Evolutionary conservation across 64 coral and sea anemone genomes (phyloP), one percentile per base, ranked within the genome.

Genomic region (Hydrozoanthus tunicans): DNA sequence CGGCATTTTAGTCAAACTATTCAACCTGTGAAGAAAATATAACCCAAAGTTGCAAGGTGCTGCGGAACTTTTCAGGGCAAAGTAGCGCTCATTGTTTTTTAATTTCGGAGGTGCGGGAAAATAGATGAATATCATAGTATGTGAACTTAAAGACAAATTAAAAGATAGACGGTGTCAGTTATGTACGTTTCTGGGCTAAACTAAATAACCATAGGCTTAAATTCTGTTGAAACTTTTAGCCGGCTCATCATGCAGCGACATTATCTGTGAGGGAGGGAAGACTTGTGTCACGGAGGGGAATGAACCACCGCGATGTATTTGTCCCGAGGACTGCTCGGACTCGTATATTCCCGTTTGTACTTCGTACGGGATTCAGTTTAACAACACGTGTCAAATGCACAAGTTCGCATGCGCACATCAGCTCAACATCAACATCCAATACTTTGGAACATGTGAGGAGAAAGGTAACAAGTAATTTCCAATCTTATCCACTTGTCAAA

Each of bases 381-480:
- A 81, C 69, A 94, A 94, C 70, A 56, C 90, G 5, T 94, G 93
- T 63, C 78, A 94, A 64, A 69, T 94, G 68, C 93, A 94, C 79
- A 94, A 81, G 86, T 94, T 94, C 20, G 93, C 93, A 4, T 94
- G 93, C 15, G 14, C 67, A 75, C 79, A 94, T 53, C 78, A 94
- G 60, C 56, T 94, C 11, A 62, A 64, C 63, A 91, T 94, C 62
- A 17, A 79, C 61, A 72, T 94, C 26, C 61, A 75, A 17, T 60
- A 75, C 61, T 58, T 82, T 23, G 93, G 93, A 15, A 77, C 57
- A 13, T 94, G 93, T 55, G 6, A 62, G 7, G 60, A 59, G 51
- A 62, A 82, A 73, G 79, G 93, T 94, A 67, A 74, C 52, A 43
- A 43, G 32, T 43, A 43, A 20, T 43, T 43, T 43, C 32, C 32